phyloP scores from a whole-genome alignment of 2,888 invertebrate species.

The Liopterus haemorrhoidalis region DNA sequence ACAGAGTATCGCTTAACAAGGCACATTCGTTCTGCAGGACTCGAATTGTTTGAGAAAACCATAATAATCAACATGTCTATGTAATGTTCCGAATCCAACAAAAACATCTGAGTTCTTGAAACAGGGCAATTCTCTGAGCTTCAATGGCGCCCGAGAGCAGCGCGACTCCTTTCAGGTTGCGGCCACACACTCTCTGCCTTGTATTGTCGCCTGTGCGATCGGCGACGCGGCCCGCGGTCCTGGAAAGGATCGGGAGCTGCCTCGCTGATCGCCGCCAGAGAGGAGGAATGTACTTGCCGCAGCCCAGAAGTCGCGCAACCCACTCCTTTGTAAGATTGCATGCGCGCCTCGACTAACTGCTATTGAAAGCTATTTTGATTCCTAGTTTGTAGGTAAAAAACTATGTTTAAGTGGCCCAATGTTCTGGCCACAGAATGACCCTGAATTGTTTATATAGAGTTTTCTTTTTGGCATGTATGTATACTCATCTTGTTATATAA shows the following conservation, averaged over 20 bases:
- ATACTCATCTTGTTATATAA: constrained; percentile 23
- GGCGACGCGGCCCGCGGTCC: constrained; percentile 10
- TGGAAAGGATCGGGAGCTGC: too few relatives aligned
- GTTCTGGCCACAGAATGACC: constrained; percentile 17
- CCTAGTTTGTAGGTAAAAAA: constrained; percentile 22
- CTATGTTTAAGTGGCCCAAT: constrained; percentile 12
- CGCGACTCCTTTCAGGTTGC: constrained; percentile 10
- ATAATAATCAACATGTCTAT: too few relatives aligned
- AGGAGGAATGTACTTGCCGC: too few relatives aligned
- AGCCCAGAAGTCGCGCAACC: too few relatives aligned
- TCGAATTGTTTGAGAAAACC: too few relatives aligned
- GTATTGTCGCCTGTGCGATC: constrained; percentile 14
- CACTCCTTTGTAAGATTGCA: constrained; percentile 10
- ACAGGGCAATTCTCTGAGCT: constrained; percentile 45
- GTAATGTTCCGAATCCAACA: too few relatives aligned
- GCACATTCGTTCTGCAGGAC: too few relatives aligned
- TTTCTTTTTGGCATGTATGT: constrained; percentile 23
- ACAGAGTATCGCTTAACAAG: too few relatives aligned
- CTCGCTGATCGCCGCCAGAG: too few relatives aligned
- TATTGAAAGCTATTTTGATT: constrained; percentile 23
- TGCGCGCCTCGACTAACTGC: constrained; percentile 24
- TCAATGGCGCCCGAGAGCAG: constrained; percentile 20
- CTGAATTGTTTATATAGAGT: constrained; percentile 22
- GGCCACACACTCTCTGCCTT: constrained; percentile 8
- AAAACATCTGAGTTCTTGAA: constrained; percentile 24